These are phyloP conservation scores for Andrena cerasifolii DNA, from an alignment of 1,140 invertebrate genomes.

Conservation along the genomic window DNA sequence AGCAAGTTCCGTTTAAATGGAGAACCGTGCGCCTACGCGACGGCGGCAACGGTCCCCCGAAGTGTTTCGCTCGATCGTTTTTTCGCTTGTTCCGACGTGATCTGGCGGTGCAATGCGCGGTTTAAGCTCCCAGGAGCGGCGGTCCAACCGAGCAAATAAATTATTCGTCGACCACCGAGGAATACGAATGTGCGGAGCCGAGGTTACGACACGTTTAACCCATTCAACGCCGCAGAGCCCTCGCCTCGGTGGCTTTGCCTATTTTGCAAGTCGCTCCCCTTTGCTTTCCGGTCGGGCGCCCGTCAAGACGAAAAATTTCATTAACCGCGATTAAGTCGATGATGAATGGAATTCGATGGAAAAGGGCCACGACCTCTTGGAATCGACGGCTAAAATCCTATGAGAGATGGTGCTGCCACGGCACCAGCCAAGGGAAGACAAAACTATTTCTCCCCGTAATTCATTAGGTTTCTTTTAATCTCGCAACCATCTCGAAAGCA, in stretches of 20 bases:
- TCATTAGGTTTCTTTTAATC: slow-evolving; percentile 13
- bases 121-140: slow-evolving; percentile 29
- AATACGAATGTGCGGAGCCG: slow-evolving; percentile 42
- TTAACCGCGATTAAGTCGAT: no score
- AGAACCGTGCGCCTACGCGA: slow-evolving; percentile 15
- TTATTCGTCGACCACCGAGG: slow-evolving; percentile 41
- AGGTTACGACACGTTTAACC: slow-evolving; percentile 41
- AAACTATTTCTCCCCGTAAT: background rate
- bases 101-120: slow-evolving; percentile 38
- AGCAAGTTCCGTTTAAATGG: no score
- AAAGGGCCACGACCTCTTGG: background rate
- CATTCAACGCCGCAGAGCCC: slow-evolving; percentile 18
- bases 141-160: slow-evolving; percentile 42
- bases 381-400: background rate
- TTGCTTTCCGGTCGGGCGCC: background rate
- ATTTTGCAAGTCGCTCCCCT: background rate
- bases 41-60: background rate
- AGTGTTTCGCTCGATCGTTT: slow-evolving; percentile 42
- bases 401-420: background rate
- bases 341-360: no score
- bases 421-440: background rate
- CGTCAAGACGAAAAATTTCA: no score
- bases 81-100: slow-evolving; percentile 44
- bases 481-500: background rate
- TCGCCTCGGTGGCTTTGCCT: background rate